Base-by-base conservation (phyloP, 2,797 vertebrate genomes). In the Anabas testudineus region DNA sequence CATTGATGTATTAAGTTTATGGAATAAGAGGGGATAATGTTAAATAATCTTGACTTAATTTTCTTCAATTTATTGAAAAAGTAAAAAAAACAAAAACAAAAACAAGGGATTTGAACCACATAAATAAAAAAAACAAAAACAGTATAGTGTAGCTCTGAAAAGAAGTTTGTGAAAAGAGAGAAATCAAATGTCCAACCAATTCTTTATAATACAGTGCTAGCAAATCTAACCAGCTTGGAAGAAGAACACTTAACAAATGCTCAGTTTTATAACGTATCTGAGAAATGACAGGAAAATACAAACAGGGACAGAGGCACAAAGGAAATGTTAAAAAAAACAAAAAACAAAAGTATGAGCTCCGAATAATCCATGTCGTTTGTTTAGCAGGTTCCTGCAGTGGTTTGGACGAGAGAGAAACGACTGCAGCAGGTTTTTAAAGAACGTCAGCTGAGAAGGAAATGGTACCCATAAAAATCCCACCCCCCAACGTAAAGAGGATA, bases 381-480 rank as follows among this genome's bases (percentile, higher is more conserved):
- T 58, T 19, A 14, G 34, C 42, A 19, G 54, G 22, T 51, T 76
- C 57, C 58, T 30, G 61, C 58, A 36, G 47, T 18, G 3, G 54
- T 36, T 13, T 2, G 10, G 28, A 59, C 4, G 15, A 46, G 37
- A 21, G 62, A 30, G 61, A 48, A 34, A 32, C 5, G 21, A 85
- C 89, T 94, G 95, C 86, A 94, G 94, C 93, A 94, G 91, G 84
- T 90, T 86, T 32, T 89, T 90, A 92, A 51, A n/a, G 34, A 48
- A 53, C 1, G 28, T 26, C 3, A 0, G 51, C 7, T 83, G 88
- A 66, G 56, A 49, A 54, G 22, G 24, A 72, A 72, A 68, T 1
- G 54, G 30, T 18, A 49, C 65, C 47, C 47, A 43, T 8, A 34
- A 53, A 42, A 72, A 59, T 13, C 51, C 32, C 42, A 69, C 45